These are phyloP conservation scores for Poicephalus gulielmi DNA, from an alignment of 2,113 vertebrate species.

Conservation along the genomic window DNA sequence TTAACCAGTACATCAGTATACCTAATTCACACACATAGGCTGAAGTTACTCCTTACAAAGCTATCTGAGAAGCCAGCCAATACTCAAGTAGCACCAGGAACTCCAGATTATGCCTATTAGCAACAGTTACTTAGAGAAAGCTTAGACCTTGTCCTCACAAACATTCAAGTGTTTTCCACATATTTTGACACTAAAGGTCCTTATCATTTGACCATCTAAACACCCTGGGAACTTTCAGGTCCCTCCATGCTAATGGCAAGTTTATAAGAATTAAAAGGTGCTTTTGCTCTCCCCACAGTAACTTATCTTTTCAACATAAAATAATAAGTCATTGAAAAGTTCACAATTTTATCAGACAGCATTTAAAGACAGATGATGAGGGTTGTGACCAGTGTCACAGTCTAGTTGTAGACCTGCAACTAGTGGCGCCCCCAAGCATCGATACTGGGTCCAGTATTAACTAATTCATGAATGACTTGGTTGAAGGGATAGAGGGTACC, in stretches of 20 bases:
- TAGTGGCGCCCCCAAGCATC: neutral
- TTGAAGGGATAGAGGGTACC: neutral
- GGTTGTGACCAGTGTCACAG: no score
- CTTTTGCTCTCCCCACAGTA: neutral
- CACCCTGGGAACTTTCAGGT: neutral
- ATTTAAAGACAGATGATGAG: neutral
- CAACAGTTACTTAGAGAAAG: neutral
- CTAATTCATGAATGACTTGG: neutral
- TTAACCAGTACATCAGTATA: neutral
- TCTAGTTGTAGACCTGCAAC: neutral
- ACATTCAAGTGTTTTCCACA: neutral
- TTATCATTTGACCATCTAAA: neutral
- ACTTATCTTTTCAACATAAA: neutral
- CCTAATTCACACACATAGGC: fast-evolving
- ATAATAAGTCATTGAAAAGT: neutral
- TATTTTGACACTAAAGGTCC: neutral
- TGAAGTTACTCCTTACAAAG: neutral
- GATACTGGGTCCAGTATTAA: neutral
- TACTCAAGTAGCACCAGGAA: neutral
- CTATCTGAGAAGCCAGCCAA: neutral
- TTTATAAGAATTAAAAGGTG: neutral
- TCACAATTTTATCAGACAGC: neutral
- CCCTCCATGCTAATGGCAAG: neutral
- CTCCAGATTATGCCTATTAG: neutral
- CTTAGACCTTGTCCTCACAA: neutral